These are phyloP conservation scores for Acanthopleura granulata DNA, from an alignment of 2,888 invertebrate species.

Conservation along the genomic window DNA sequence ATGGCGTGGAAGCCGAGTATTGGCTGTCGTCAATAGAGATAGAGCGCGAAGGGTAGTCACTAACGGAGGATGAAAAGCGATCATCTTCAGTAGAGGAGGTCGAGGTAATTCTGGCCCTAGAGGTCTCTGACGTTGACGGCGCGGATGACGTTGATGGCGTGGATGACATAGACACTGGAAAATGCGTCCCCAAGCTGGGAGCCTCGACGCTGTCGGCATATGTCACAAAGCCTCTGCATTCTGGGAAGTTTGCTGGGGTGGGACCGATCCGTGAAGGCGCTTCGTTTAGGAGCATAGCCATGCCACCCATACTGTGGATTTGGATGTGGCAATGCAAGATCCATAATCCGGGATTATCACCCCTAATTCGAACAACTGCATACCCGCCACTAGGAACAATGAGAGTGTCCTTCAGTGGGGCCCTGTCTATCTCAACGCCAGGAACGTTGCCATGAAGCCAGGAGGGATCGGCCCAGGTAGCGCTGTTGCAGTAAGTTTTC, in stretches of 20 bases:
- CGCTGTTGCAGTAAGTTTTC: constrained; percentile 5
- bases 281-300: constrained; percentile 51
- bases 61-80: background rate
- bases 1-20: background rate
- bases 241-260: constrained; percentile 24
- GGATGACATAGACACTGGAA: background rate
- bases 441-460: constrained; percentile 4
- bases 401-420: constrained; percentile 57
- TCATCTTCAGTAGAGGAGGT: constrained; percentile 2
- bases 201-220: background rate
- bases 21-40: background rate
- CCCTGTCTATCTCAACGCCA: background rate
- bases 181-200: background rate
- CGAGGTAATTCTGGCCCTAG: background rate
- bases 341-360: constrained; percentile 49
- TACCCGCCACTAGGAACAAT: constrained; percentile 62
- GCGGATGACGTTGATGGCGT: background rate
- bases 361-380: constrained; percentile 57
- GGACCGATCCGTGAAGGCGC: constrained; percentile 70
- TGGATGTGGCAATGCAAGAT: constrained; percentile 30
- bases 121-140: background rate
- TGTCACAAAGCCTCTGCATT: constrained; percentile 25
- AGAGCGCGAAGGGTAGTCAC: background rate
- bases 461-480: constrained; percentile 1
- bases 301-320: constrained; percentile 60